Percentiles rank a stretch among this genome's conserved stretches.
phyloP scores from a whole-genome alignment of 2,888 invertebrate genomes.

The Agriotes lineatus region DNA sequence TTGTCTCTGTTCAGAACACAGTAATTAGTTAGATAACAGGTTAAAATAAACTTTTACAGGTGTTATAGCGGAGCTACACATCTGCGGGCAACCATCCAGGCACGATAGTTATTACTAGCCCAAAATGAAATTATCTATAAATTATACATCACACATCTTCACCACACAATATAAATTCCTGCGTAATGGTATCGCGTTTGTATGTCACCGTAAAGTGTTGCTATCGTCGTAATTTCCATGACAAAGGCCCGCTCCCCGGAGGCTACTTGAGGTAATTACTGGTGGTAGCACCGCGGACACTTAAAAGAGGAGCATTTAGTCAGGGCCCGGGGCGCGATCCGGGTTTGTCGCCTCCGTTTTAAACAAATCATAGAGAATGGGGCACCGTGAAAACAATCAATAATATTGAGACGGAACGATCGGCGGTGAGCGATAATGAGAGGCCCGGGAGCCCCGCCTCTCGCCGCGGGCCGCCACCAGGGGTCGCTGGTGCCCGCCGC shows the following conservation, averaged over 20 bases:
- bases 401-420: slow-evolving; percentile 68
- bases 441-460: slow-evolving; percentile 65
- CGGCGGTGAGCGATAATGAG: slow-evolving; percentile 72
- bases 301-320: slow-evolving; percentile 50
- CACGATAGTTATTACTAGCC: slow-evolving; percentile 3
- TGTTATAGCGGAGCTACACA: too few species aligned
- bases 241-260: slow-evolving; percentile 51
- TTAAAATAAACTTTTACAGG: too few species aligned
- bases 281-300: slow-evolving; percentile 49
- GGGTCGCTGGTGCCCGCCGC: slow-evolving; percentile 45
- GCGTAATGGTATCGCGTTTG: slow-evolving; percentile 30
- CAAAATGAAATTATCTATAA: slow-evolving; percentile 22
- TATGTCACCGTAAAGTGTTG: slow-evolving; percentile 40
- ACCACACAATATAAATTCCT: slow-evolving; percentile 30
- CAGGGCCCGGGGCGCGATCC: slow-evolving; percentile 39
- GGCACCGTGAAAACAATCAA: slow-evolving; percentile 69
- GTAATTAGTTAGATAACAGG: too few species aligned
- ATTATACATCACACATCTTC: slow-evolving; percentile 32
- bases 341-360: slow-evolving; percentile 57
- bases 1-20: too few species aligned
- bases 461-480: slow-evolving; percentile 65
- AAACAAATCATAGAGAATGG: slow-evolving; percentile 54
- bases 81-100: too few species aligned
- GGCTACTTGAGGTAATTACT: slow-evolving; percentile 50
- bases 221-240: slow-evolving; percentile 49